phyloP scores from a whole-genome alignment of 2,797 vertebrate species.

The Crocidura indochinensis region DNA sequence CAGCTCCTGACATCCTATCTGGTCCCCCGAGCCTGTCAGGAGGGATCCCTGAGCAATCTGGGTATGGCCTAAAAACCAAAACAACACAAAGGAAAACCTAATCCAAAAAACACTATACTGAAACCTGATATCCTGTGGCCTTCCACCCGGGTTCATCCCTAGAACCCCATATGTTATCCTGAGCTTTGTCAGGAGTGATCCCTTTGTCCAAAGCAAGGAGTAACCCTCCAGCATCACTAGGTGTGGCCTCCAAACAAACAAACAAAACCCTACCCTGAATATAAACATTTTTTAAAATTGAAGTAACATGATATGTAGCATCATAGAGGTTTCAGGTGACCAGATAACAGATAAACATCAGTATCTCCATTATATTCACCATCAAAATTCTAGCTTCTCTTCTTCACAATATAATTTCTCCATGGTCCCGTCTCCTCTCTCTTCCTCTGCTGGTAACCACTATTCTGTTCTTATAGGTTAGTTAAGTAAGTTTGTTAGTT shows the following conservation, averaged over 20 bases:
- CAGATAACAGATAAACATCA: not conserved
- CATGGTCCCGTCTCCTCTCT: not conserved
- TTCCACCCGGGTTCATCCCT: no score
- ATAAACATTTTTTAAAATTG: not conserved
- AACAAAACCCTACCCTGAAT: not conserved
- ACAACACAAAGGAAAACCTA: no score
- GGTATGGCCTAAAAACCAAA: no score
- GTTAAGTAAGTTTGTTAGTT: not conserved
- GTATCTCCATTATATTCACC: not conserved
- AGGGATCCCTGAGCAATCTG: no score
- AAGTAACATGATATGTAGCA: not conserved
- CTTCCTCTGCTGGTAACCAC: not conserved
- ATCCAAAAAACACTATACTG: no score
- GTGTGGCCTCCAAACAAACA: not conserved
- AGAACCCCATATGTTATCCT: no score
- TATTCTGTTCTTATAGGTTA: not conserved
- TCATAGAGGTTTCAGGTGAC: not conserved
- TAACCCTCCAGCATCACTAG: no score
- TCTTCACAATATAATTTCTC: not conserved
- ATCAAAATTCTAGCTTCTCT: not conserved
- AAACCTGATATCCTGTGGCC: no score
- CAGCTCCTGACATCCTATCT: no score
- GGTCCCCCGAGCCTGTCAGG: no score
- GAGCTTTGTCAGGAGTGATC: no score
- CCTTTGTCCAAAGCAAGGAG: no score